Evolutionary conservation across 2,888 invertebrate genomes (phyloP).

Genomic region (Pyrochroa serraticornis): DNA sequence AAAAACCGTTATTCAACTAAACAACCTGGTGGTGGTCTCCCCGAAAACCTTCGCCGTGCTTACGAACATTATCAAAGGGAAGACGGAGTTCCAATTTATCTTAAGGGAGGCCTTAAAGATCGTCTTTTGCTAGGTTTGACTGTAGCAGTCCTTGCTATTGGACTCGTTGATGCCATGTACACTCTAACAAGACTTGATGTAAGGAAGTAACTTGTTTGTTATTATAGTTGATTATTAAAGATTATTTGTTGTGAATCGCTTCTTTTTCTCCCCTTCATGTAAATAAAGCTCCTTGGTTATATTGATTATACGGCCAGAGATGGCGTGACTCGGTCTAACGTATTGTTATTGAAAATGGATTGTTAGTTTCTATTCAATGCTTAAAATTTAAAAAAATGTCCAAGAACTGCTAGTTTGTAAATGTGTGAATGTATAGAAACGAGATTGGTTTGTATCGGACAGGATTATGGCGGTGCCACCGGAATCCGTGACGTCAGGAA

Average conservation of each 20-base stretch:
- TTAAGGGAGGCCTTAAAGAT: slow-evolving; percentile 36
- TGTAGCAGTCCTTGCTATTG: slow-evolving; percentile 17
- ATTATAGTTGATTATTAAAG: background rate
- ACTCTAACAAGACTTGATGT: slow-evolving; percentile 2
- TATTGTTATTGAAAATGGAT: slow-evolving; percentile 1
- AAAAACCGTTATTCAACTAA: too few relatives aligned
- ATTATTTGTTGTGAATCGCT: background rate
- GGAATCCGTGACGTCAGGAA: slow-evolving; percentile 50
- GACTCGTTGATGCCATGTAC: slow-evolving; percentile 11
- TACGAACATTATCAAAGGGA: slow-evolving; percentile 32
- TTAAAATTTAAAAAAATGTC: slow-evolving; percentile 1
- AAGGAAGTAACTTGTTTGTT: slow-evolving; percentile 6
- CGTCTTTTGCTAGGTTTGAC: slow-evolving; percentile 25
- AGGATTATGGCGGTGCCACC: slow-evolving; percentile 31
- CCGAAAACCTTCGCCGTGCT: slow-evolving; percentile 10
- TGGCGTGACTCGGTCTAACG: slow-evolving; percentile 37
- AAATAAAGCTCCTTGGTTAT: slow-evolving; percentile 50
- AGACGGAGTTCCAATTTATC: slow-evolving; percentile 35
- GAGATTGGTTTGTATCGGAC: background rate
- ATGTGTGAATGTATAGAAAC: slow-evolving; percentile 14
- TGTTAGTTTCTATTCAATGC: slow-evolving; percentile 4
- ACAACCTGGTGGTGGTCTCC: slow-evolving; percentile 1
- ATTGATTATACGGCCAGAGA: slow-evolving; percentile 51
- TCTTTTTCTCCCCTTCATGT: slow-evolving; percentile 10
- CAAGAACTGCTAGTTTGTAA: slow-evolving; percentile 23